Conservation (phyloP, 2,113 vertebrate species). For the Penelope pileata region DNA sequence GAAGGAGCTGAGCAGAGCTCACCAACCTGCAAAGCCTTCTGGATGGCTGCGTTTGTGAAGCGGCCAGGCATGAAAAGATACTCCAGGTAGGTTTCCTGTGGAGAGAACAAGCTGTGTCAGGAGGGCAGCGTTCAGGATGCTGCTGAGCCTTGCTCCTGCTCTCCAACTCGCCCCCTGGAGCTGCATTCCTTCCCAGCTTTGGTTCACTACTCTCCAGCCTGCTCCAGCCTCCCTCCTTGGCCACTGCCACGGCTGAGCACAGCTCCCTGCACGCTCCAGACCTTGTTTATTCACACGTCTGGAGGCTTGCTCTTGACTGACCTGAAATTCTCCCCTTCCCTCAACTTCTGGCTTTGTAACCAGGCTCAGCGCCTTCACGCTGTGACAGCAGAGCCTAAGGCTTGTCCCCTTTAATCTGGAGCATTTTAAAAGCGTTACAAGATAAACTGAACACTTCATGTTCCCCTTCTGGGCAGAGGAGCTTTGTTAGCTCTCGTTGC, state of each 20-base stretch:
- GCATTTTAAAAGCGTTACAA: not conserved
- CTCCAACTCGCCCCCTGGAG: not conserved
- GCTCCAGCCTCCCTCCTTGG: not conserved
- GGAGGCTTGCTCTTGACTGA: not conserved
- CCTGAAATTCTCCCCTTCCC: not conserved
- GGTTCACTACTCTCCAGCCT: not conserved
- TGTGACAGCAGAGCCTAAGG: not conserved
- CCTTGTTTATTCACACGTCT: not conserved
- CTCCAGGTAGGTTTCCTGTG: constrained; percentile 89
- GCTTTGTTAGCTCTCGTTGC: not conserved
- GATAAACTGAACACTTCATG: not conserved
- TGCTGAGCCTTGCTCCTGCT: not conserved
- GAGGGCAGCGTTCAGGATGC: not conserved
- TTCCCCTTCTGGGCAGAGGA: not conserved
- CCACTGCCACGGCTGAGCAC: fast-evolving
- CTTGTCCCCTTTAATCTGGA: not conserved
- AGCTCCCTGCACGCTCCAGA: not conserved
- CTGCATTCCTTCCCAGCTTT: not conserved
- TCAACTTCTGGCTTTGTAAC: not conserved
- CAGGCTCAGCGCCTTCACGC: fast-evolving
- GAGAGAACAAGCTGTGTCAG: not conserved
- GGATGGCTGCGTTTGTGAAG: constrained; percentile 86
- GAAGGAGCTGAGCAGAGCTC: not conserved
- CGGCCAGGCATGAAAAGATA: constrained; percentile 85
- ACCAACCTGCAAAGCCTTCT: constrained; percentile 89